Percentiles rank a stretch among this genome's conserved stretches.
Conservation (phyloP, 2,888 invertebrate species). For the Thymelicus sylvestris region DNA sequence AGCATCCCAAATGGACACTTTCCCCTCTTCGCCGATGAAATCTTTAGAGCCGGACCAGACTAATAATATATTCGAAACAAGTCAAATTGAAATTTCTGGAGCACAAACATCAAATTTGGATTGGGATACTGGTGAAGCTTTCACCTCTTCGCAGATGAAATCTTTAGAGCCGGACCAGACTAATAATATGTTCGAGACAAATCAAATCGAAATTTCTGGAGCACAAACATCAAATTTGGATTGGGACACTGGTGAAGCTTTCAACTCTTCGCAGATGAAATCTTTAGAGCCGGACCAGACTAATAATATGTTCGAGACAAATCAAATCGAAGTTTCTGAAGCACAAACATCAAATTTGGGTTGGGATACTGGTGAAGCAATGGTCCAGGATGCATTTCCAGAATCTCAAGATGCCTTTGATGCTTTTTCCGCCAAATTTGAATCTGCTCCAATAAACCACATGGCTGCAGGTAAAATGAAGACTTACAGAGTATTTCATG, state of each 20-base stretch:
- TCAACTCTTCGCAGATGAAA: constrained; percentile 45
- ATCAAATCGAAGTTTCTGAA: constrained; percentile 45
- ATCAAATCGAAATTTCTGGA: constrained; percentile 45
- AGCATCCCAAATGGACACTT: constrained; percentile 49
- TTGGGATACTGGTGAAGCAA: constrained; percentile 60
- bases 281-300: constrained; percentile 42
- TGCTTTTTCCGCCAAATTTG: constrained; percentile 95
- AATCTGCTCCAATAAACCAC: constrained; percentile 84
- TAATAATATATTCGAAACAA: constrained; percentile 40
- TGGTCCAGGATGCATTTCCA: constrained; percentile 58
- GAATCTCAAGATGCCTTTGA: constrained; percentile 87
- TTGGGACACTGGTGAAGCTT: constrained; percentile 60
- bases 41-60: constrained; percentile 42
- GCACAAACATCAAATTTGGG: constrained; percentile 53
- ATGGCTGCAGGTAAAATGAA: constrained; percentile 56
- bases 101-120: constrained; percentile 53
- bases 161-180: constrained; percentile 42
- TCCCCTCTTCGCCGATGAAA: constrained; percentile 45
- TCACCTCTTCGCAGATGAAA: no score
- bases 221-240: constrained; percentile 53
- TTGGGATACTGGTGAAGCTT: constrained; percentile 61
- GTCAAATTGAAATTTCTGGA: constrained; percentile 45
- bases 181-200: constrained; percentile 40
- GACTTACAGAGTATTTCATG: background rate
- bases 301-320: constrained; percentile 40